Conservation (phyloP, 30 jellyfish, hydroid and myxozoan species). For the Hydractinia echinata region DNA sequence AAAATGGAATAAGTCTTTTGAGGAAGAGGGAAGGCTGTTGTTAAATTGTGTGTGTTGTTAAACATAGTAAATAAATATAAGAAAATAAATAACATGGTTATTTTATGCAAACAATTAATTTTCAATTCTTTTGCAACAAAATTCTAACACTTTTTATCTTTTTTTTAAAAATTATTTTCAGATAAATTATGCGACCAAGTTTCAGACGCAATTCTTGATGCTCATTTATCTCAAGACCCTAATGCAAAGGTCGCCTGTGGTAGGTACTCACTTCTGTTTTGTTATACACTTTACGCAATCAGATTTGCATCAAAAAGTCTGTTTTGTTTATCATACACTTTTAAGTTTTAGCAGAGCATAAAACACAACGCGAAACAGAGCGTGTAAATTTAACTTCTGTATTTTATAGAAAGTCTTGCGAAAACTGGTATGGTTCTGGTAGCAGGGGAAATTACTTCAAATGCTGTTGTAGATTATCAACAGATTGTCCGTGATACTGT, state of each 20-base stretch:
- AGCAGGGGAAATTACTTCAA: slow-evolving; percentile 89
- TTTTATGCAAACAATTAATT: too few relatives aligned
- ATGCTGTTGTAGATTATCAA: slow-evolving; percentile 81
- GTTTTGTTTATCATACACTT: neutral
- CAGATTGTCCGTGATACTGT: slow-evolving; percentile 73
- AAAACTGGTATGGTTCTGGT: slow-evolving; percentile 97
- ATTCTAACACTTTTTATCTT: neutral
- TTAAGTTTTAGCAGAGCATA: neutral
- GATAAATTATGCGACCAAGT: slow-evolving; percentile 98
- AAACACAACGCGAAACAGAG: too few relatives aligned
- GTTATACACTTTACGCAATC: too few relatives aligned
- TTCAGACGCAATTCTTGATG: slow-evolving; percentile 97
- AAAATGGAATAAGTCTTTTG: too few relatives aligned
- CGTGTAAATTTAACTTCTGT: neutral
- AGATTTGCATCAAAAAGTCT: too few relatives aligned
- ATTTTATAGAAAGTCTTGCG: slow-evolving; percentile 73
- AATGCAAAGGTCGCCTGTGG: slow-evolving; percentile 99
- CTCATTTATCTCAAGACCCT: slow-evolving; percentile 91
- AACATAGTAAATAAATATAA: too few relatives aligned
- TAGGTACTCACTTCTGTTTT: neutral
- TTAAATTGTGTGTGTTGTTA: too few relatives aligned
- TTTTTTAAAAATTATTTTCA: slow-evolving; percentile 25
- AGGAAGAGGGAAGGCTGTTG: too few relatives aligned
- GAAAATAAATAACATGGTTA: too few relatives aligned
- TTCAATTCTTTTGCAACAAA: too few relatives aligned